Base-by-base conservation (phyloP, 2,888 invertebrate species). In the Myopa tessellatipennis region DNA sequence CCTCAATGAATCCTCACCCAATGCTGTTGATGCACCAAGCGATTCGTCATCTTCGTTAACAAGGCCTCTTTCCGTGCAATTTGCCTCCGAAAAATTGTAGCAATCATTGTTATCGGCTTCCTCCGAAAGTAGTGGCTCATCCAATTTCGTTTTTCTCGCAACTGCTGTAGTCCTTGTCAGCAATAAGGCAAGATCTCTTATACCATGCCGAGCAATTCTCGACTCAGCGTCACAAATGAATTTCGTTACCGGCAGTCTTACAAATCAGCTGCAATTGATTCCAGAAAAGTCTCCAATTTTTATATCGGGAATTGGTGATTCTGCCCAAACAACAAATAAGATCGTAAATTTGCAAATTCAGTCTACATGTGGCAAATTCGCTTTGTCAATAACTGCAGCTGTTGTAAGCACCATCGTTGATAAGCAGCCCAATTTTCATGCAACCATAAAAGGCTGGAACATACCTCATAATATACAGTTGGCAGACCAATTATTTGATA, bases 401-500 rank as follows among this genome's bases (percentile, higher is more conserved):
- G 74, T 81, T 8, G 76, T 79, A 26, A 77, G 80, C 3, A 81
- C 75, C 10, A 83, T 81, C 4, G 81, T 80, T 3, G 79, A 78
- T 12, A 71, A 81, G 58, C 82, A 82, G n/a, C 82, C 82, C 16
- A 76, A 73, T 61, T 69, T 71, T 10, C 78, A 73, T 4, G 4
- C 81, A n/a, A 55, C 79, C 12, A 65, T 69, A 45, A 34, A 77
- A 34, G 36, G 52, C 0, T 80, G 80, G 68, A 78, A 79, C 50
- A 80, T 82, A 38, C 81, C 82, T 5, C 0, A 65, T 55, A 81
- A 82, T 55, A 63, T 82, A 10, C 75, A 68, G 14, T 60, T 81
- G n/a, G 80, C 83, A 4, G 81, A 82, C 73, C 80, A 80, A 12
- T 12, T 70, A n/a, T 83, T 82, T 68, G 45, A 75, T n/a, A n/a